These are phyloP conservation scores for Microtus californicus DNA, from an alignment of 2,797 vertebrate genomes.

Conservation along the genomic window DNA sequence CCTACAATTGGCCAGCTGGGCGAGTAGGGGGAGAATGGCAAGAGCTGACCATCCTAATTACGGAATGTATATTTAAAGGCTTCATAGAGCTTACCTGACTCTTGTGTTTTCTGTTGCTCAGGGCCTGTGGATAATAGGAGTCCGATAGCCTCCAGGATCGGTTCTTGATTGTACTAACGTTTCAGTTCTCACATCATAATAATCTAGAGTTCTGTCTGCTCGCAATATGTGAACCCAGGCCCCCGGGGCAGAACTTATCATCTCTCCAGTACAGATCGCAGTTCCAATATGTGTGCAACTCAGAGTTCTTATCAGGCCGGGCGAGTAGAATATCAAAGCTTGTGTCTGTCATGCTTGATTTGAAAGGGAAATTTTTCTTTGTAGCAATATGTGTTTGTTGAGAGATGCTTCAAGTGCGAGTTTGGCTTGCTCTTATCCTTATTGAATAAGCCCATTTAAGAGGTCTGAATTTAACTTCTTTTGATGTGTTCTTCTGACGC, in stretches of 20 bases:
- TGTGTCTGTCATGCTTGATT: slow-evolving; percentile 77
- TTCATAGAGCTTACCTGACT: not conserved
- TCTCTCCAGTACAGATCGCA: slow-evolving; percentile 42
- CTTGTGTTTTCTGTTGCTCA: not conserved
- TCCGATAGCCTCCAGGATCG: not conserved
- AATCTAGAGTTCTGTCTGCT: slow-evolving; percentile 47
- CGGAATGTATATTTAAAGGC: not conserved
- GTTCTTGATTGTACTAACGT: slow-evolving; percentile 24
- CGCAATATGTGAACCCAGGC: slow-evolving; percentile 54
- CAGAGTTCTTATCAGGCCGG: slow-evolving; percentile 67
- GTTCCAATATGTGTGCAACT: slow-evolving; percentile 44
- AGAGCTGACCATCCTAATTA: not conserved
- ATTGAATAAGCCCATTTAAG: slow-evolving; percentile 76
- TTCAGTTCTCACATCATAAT: slow-evolving; percentile 52
- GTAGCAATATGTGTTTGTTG: slow-evolving; percentile 76
- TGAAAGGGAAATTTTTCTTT: slow-evolving; percentile 78
- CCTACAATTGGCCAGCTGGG: not conserved
- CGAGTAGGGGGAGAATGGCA: not conserved
- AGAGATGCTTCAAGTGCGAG: slow-evolving; percentile 77
- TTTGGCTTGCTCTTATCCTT: slow-evolving; percentile 69
- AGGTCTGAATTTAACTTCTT: slow-evolving; percentile 78
- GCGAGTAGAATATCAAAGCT: slow-evolving; percentile 73
- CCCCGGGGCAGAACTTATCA: slow-evolving; percentile 61
- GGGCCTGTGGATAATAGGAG: not conserved
- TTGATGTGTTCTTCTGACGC: slow-evolving; percentile 76